Percentiles rank a stretch among this genome's conserved stretches.
Conservation (phyloP, 2,888 invertebrate genomes). For the Agelastica alni region DNA sequence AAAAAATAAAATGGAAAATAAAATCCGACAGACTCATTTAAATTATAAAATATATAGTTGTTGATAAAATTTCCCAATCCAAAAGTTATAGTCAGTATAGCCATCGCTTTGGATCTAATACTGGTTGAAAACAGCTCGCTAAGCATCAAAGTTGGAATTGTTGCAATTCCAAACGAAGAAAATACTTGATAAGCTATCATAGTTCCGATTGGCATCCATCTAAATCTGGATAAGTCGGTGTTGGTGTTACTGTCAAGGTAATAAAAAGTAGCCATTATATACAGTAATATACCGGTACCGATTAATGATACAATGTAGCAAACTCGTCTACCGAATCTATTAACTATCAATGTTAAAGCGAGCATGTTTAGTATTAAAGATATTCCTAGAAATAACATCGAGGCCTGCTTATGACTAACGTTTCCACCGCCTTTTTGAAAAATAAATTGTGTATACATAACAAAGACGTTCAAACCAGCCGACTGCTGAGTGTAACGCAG, state of each 20-base stretch:
- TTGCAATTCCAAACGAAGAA: constrained; percentile 42
- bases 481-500: constrained; percentile 45
- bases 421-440: constrained; percentile 47
- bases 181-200: constrained; percentile 43
- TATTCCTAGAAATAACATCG: constrained; percentile 37
- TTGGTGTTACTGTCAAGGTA: constrained; percentile 26
- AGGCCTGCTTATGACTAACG: constrained; percentile 25
- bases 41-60: constrained; percentile 46
- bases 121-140: constrained; percentile 49
- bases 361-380: constrained; percentile 31
- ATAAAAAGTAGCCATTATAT: constrained; percentile 37
- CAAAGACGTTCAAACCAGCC: constrained; percentile 42
- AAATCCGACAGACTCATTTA: constrained; percentile 44
- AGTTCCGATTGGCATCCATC: constrained; percentile 45
- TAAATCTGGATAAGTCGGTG: neutral
- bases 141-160: constrained; percentile 47
- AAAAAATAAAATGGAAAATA: constrained; percentile 48
- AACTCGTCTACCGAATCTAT: constrained; percentile 38
- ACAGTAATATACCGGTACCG: constrained; percentile 33
- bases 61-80: constrained; percentile 37
- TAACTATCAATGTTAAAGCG: constrained; percentile 35
- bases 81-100: constrained; percentile 41
- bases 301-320: constrained; percentile 38
- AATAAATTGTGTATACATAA: constrained; percentile 45
- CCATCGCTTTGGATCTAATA: constrained; percentile 47